Percentiles rank a stretch among this genome's conserved stretches.
phyloP scores from a whole-genome alignment of 2,888 invertebrate species.

The Taenaris catops region DNA sequence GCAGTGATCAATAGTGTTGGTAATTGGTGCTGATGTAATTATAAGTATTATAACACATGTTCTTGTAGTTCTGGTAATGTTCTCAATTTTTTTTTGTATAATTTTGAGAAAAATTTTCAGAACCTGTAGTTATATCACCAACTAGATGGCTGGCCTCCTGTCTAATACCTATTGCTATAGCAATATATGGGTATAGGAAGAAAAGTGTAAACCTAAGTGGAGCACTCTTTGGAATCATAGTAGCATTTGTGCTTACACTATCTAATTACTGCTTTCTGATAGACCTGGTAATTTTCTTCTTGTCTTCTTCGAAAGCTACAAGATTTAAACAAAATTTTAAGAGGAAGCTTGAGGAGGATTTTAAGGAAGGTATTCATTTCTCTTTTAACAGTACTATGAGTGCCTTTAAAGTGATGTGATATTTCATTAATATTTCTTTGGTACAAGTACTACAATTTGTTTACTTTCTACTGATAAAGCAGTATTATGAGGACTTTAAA shows the following conservation, averaged over 20 bases:
- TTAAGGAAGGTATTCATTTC: conserved; percentile 85
- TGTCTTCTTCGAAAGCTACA: conserved; percentile 89
- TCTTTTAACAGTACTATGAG: too few relatives aligned
- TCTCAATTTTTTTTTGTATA: too few relatives aligned
- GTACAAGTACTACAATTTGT: too few relatives aligned
- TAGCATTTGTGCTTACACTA: conserved; percentile 88
- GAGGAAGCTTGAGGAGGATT: conserved; percentile 85
- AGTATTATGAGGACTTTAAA: too few relatives aligned
- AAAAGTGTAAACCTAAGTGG: conserved; percentile 86
- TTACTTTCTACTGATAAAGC: too few relatives aligned
- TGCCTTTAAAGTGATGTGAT: too few relatives aligned
- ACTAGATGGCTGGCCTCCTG: conserved; percentile 83
- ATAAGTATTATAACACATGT: too few relatives aligned
- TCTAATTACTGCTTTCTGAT: conserved; percentile 88
- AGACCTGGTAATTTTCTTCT: conserved; percentile 87
- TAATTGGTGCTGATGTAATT: too few relatives aligned
- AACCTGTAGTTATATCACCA: conserved; percentile 80
- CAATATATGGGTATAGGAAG: conserved; percentile 83
- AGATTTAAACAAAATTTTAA: conserved; percentile 85
- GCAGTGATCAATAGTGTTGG: too few relatives aligned
- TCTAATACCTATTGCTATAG: conserved; percentile 82
- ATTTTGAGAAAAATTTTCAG: too few relatives aligned
- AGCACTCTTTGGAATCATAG: conserved; percentile 83
- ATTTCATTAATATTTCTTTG: too few relatives aligned
- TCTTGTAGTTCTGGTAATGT: too few relatives aligned